A percentile compares a stretch with the other conserved stretches of the same genome.
These are phyloP conservation scores for Lepidocyrtoides sp. DNA, from an alignment of 2,888 invertebrate genomes.

Conservation along the genomic window DNA sequence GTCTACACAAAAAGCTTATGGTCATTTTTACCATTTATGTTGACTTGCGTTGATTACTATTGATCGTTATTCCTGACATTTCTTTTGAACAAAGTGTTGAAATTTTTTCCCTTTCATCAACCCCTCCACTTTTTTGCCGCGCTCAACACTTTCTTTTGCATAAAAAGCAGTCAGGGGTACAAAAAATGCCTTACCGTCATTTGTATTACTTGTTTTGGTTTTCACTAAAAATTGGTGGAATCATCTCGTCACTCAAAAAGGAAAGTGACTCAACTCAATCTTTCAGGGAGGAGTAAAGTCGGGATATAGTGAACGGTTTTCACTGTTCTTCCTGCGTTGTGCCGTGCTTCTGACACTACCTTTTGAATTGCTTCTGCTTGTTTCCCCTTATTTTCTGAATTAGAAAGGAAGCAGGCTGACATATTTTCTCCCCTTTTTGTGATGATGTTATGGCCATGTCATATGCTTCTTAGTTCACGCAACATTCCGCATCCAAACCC, in stretches of 20 bases:
- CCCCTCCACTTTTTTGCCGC: neutral
- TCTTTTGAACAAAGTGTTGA: neutral
- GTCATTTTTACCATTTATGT: conserved; percentile 60
- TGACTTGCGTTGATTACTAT: conserved; percentile 26
- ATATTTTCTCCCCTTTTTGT: conserved; percentile 15
- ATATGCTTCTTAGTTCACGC: conserved; percentile 59
- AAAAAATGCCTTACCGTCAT: neutral
- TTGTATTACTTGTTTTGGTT: neutral
- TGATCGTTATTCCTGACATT: neutral
- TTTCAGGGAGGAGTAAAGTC: too few species aligned
- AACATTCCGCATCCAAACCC: conserved; percentile 51
- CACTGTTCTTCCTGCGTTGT: neutral
- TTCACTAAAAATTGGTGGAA: conserved; percentile 2
- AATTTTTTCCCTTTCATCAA: neutral
- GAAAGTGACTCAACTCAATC: neutral
- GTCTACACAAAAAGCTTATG: conserved; percentile 20
- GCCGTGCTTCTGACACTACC: neutral
- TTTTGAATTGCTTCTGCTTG: neutral
- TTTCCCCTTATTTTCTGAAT: neutral
- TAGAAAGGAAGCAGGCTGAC: conserved; percentile 5
- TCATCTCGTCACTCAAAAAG: neutral
- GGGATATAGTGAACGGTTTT: neutral
- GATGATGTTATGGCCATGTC: conserved; percentile 22
- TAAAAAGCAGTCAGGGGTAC: too few species aligned
- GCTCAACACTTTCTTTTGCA: neutral